Conservation (phyloP, 1,140 invertebrate species). For the Dendrolimus punctatus region DNA sequence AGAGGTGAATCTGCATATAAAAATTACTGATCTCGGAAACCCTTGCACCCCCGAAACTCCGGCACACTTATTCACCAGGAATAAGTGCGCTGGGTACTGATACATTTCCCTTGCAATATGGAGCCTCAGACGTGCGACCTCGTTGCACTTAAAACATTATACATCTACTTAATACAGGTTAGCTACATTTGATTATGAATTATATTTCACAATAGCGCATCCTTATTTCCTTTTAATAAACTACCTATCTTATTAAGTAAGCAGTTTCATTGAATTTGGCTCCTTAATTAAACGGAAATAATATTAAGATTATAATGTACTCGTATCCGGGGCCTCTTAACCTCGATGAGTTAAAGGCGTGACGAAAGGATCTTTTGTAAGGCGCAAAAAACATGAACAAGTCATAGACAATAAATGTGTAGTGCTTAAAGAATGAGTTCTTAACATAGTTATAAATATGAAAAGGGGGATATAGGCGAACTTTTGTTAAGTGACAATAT, state of each 20-base stretch:
- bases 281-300: not conserved
- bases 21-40: no score
- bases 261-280: not conserved
- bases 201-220: no score
- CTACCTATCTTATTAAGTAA: not conserved
- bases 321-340: constrained; percentile 25
- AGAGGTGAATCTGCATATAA: no score
- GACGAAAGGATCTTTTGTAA: constrained; percentile 25
- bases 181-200: no score
- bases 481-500: constrained; percentile 10
- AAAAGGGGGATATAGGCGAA: constrained; percentile 9
- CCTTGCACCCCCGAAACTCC: no score
- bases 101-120: no score
- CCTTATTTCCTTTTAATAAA: no score
- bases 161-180: no score
- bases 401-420: constrained; percentile 17
- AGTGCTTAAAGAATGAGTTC: constrained; percentile 12
- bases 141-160: no score
- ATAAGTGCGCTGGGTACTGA: no score
- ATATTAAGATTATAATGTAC: constrained; percentile 1
- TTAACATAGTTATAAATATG: constrained; percentile 11
- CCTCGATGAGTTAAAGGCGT: constrained; percentile 27
- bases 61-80: no score
- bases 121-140: no score
- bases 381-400: constrained; percentile 22